A percentile compares a stretch with the other conserved stretches of the same genome.
Conservation (phyloP, 2,797 vertebrate genomes). For the Arrhamphus sclerolepis region DNA sequence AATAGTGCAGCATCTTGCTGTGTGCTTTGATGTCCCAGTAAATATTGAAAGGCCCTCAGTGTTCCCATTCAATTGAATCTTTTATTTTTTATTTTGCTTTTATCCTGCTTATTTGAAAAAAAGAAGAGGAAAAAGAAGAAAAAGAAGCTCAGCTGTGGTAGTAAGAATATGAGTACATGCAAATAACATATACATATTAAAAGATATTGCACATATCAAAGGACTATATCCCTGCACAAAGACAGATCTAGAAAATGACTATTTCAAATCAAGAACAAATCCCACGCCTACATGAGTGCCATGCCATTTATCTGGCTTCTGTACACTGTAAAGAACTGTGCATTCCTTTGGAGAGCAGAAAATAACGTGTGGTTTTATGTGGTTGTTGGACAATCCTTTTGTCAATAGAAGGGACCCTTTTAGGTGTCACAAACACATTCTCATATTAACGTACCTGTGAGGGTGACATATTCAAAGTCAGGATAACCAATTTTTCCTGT, state of each 20-base stretch:
- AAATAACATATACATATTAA: conserved; percentile 14
- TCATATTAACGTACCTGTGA: conserved; percentile 23
- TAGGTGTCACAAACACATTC: conserved; percentile 25
- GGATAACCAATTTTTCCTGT: conserved; percentile 37
- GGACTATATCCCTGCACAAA: not conserved
- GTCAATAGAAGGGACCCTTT: conserved; percentile 22
- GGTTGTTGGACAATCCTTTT: conserved; percentile 27
- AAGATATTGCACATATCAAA: conserved; percentile 16
- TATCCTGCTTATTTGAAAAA: conserved; percentile 36
- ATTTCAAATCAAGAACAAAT: conserved; percentile 28
- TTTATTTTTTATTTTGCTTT: conserved; percentile 60
- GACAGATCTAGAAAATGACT: conserved; percentile 10
- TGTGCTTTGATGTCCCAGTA: conserved; percentile 67
- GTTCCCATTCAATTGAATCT: conserved; percentile 57
- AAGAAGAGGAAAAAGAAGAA: conserved; percentile 18
- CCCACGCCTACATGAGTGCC: conserved; percentile 1
- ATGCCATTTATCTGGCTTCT: conserved; percentile 23
- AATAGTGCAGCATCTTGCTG: conserved; percentile 58
- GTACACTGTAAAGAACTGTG: conserved; percentile 8
- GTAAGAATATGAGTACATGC: conserved; percentile 27
- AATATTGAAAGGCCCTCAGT: conserved; percentile 55
- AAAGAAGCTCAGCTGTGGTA: conserved; percentile 14
- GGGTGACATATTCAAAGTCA: conserved; percentile 17
- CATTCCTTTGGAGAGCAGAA: conserved; percentile 31
- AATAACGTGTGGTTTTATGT: conserved; percentile 45